Base-by-base conservation (phyloP, 1,140 invertebrate genomes). In the Nomia melanderi region DNA sequence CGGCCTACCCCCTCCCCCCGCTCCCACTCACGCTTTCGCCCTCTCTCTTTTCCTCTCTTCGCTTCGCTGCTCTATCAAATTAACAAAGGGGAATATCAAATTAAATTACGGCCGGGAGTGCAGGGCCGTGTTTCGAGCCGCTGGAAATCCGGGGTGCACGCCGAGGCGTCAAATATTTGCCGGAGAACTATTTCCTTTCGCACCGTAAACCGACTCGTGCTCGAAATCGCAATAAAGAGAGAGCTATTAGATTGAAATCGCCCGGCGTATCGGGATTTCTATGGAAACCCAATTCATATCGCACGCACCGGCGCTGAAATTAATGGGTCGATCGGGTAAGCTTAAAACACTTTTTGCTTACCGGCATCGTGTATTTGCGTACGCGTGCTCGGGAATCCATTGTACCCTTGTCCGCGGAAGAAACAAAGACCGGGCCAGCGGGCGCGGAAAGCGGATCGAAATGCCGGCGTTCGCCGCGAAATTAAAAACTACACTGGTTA, bases 41-140 rank as follows among this genome's bases (percentile, higher is more conserved):
- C n/a, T n/a, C n/a, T 50, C 44, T 25, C 9, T 20, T 8, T n/a
- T 39, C 69, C n/a, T 27, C 20, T 20, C 25, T 17, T 53, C 65
- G 53, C 69, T 53, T n/a, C 71, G 39, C 60, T 69, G 59, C 72
- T 81, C 67, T 84, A 80, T 83, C 83, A 71, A 79, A 85, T 86
- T 87, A 88, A 87, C 82, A 88, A 87, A 88, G 83, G 84, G 79
- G 81, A 82, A 88, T 88, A 85, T 87, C 86, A 85, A 88, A 88
- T 88, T 87, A 86, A 87, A 88, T 86, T 88, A 82, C 77, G 83
- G 64, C 56, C 29, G 39, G 56, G 47, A 75, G 82, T 50, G 59
- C 25, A 54, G 41, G 39, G 73, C 57, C 57, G 57, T 62, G 71
- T 73, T 77, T 70, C 78, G 53, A 11, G 56, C 67, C 41, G 66